These are phyloP conservation scores for Tetranychus cinnabarinus DNA, from an alignment of 1,140 invertebrate genomes.

Conservation along the genomic window DNA sequence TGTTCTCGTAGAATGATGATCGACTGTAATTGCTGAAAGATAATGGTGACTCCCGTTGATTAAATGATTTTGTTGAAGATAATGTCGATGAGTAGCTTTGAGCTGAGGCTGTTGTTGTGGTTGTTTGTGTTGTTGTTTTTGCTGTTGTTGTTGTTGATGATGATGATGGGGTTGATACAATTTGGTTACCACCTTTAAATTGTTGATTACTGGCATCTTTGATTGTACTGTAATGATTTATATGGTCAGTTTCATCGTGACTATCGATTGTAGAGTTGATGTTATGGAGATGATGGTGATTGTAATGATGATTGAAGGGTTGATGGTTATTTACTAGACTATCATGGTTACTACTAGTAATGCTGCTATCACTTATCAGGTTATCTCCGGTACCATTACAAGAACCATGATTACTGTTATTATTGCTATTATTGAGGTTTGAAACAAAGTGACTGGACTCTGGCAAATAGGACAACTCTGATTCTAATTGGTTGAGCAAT, in stretches of 20 bases:
- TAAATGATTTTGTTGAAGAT: background rate
- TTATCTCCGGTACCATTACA: background rate
- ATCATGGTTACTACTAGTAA: background rate
- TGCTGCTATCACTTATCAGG: background rate
- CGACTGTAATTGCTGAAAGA: background rate
- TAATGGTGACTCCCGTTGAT: background rate
- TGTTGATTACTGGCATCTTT: too few relatives aligned
- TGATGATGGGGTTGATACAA: background rate
- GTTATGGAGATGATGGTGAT: too few relatives aligned
- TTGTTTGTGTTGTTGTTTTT: background rate
- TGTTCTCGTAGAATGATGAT: slow-evolving; percentile 1
- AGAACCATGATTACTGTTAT: too few relatives aligned
- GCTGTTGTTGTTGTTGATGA: background rate
- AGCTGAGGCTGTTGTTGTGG: background rate
- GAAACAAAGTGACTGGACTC: too few relatives aligned
- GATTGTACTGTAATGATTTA: too few relatives aligned
- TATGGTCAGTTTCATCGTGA: too few relatives aligned
- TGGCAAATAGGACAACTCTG: too few relatives aligned
- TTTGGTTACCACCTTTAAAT: background rate
- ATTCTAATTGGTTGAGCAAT: too few relatives aligned
- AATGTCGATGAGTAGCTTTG: background rate
- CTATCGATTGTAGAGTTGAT: too few relatives aligned
- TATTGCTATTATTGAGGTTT: too few relatives aligned
- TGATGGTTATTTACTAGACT: background rate
- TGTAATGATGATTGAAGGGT: too few relatives aligned